These are phyloP conservation scores for Cottus gobio DNA, from an alignment of 2,113 vertebrate genomes.

Conservation along the genomic window DNA sequence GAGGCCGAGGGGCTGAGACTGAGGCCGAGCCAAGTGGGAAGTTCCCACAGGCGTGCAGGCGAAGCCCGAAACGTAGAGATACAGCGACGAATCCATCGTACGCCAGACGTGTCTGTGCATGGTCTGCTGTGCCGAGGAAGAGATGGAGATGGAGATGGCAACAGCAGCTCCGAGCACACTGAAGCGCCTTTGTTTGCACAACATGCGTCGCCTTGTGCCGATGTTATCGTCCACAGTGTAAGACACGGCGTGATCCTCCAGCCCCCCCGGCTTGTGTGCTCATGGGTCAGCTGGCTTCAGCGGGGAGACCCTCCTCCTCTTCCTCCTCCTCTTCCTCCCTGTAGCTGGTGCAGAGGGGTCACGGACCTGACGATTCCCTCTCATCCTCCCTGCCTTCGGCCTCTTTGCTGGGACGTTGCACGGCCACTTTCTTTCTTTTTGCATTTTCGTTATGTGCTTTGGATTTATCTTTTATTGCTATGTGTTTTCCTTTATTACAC, in stretches of 20 bases:
- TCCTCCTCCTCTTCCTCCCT: slow-evolving; percentile 1
- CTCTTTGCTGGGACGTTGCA: background rate
- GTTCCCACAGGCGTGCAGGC: slow-evolving; percentile 24
- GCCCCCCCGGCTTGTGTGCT: slow-evolving; percentile 18
- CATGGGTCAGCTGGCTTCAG: slow-evolving; percentile 37
- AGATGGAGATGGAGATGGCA: too few relatives aligned
- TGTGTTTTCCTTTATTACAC: background rate
- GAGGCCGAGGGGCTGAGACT: slow-evolving; percentile 30
- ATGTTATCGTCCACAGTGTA: background rate
- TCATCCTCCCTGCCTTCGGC: background rate
- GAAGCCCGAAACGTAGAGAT: slow-evolving; percentile 27
- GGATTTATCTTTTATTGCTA: background rate
- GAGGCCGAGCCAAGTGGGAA: slow-evolving; percentile 46
- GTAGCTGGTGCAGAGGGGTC: background rate
- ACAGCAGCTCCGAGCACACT: too few relatives aligned
- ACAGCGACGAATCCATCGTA: slow-evolving; percentile 27
- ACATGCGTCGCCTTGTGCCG: background rate
- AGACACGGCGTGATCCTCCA: slow-evolving; percentile 15
- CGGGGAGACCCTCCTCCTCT: background rate
- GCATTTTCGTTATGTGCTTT: background rate
- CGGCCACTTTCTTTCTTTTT: background rate
- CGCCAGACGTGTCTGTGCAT: slow-evolving; percentile 5
- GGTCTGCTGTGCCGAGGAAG: slow-evolving; percentile 5
- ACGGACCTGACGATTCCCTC: background rate
- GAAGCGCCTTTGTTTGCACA: background rate